These are phyloP conservation scores for Zosterops hypoxanthus DNA, from an alignment of 2,113 vertebrate genomes.

Conservation along the genomic window DNA sequence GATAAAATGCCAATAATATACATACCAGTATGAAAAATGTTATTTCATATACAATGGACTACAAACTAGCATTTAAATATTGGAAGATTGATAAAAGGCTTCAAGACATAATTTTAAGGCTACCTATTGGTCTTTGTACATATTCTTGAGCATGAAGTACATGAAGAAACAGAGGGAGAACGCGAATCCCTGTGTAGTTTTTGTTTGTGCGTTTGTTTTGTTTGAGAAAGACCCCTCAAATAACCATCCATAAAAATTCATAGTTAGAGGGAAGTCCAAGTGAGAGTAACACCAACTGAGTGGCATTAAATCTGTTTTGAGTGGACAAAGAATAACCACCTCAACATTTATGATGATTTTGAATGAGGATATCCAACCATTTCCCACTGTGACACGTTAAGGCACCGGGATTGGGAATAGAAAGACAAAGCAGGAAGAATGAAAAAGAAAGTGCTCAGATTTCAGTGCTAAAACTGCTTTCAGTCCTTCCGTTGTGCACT, in stretches of 20 bases:
- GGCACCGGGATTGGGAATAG: neutral
- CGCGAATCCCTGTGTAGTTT: neutral
- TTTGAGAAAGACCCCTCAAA: neutral
- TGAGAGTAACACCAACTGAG: neutral
- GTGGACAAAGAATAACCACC: neutral
- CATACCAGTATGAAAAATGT: neutral
- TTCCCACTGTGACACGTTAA: neutral
- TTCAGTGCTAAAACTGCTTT: neutral
- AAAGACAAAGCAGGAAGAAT: neutral
- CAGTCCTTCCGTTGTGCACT: neutral
- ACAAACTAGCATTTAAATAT: neutral
- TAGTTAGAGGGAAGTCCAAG: neutral
- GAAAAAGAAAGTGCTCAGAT: neutral
- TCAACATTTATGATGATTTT: neutral
- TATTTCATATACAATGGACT: neutral
- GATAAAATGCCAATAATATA: neutral
- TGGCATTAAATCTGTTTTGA: neutral
- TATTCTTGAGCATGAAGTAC: neutral
- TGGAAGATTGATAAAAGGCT: neutral
- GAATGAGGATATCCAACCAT: neutral
- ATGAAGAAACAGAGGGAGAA: neutral
- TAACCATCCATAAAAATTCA: neutral
- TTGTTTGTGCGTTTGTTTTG: neutral
- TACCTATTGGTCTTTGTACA: neutral
- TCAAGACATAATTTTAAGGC: neutral